Conservation (phyloP, 2,113 vertebrate species). For the Pseudorhombus dupliciocellatus region DNA sequence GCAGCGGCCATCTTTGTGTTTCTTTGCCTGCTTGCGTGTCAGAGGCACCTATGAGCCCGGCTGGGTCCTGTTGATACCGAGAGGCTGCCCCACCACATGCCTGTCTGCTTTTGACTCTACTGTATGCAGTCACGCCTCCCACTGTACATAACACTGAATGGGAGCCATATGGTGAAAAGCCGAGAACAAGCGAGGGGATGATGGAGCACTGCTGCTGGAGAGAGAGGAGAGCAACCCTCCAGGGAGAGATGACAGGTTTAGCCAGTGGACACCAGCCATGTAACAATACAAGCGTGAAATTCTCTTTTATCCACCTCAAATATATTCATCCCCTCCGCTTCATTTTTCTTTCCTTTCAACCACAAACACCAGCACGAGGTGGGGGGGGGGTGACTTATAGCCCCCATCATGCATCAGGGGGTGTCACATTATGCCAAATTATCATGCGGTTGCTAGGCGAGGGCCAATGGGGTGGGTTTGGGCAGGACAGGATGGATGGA, state of each 20-base stretch:
- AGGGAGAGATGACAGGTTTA: constrained; percentile 67
- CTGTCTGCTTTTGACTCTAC: constrained; percentile 46
- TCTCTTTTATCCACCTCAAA: constrained; percentile 51
- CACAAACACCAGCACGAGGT: constrained; percentile 45
- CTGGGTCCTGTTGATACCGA: constrained; percentile 60
- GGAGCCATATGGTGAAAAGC: constrained; percentile 50
- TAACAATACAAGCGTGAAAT: constrained; percentile 71
- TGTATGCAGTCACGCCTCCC: constrained; percentile 5
- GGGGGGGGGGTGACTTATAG: constrained; percentile 58
- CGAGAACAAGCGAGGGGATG: constrained; percentile 23
- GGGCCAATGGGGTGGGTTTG: constrained; percentile 67
- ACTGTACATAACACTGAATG: constrained; percentile 20
- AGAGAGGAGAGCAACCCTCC: constrained; percentile 44
- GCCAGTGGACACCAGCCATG: constrained; percentile 69
- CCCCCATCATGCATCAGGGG: constrained; percentile 77
- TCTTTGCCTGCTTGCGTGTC: constrained; percentile 58
- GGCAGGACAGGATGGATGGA: constrained; percentile 67
- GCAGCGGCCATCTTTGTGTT: constrained; percentile 76
- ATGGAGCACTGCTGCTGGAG: constrained; percentile 30
- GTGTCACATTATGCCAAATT: constrained; percentile 81
- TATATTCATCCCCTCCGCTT: constrained; percentile 51
- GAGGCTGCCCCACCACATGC: constrained; percentile 67
- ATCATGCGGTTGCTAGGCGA: constrained; percentile 81
- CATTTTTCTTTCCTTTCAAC: constrained; percentile 61
- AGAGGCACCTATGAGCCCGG: constrained; percentile 53